These are phyloP conservation scores for Drosophila meridiana DNA, from an alignment of 2,888 invertebrate species.

Conservation along the genomic window DNA sequence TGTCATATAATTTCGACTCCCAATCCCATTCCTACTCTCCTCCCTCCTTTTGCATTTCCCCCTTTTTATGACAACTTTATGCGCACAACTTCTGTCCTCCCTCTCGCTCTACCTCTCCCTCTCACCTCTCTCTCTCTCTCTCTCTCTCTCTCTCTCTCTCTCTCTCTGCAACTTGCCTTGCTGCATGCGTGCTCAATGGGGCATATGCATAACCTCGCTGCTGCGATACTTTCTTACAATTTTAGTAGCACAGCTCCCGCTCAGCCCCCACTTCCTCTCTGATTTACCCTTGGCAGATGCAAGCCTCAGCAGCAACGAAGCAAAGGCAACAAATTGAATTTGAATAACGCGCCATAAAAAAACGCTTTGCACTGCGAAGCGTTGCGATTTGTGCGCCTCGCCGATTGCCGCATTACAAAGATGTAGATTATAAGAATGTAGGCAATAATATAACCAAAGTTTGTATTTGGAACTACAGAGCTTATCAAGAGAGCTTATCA, in stretches of 20 bases:
- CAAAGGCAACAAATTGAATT: constrained; percentile 56
- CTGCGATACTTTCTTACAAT: constrained; percentile 52
- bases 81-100: not conserved
- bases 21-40: not conserved
- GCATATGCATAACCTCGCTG: constrained; percentile 48
- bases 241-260: constrained; percentile 16
- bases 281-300: not conserved
- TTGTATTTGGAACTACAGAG: not conserved
- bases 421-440: constrained; percentile 11
- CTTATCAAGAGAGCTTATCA: not conserved
- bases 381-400: constrained; percentile 33
- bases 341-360: constrained; percentile 58
- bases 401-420: constrained; percentile 21
- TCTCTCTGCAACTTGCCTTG: not conserved
- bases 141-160: not conserved
- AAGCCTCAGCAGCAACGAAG: constrained; percentile 12
- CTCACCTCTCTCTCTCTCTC: not conserved
- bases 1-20: constrained; percentile 54
- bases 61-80: constrained; percentile 50
- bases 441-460: not conserved
- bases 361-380: constrained; percentile 31
- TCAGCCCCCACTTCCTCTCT: not conserved
- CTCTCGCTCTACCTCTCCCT: not conserved
- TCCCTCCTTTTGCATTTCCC: not conserved
- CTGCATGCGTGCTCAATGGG: constrained; percentile 49